A percentile compares a stretch with the other conserved stretches of the same genome.
Evolutionary conservation across 2,888 invertebrate species (phyloP).

Genomic region (Campoletis raptor): DNA sequence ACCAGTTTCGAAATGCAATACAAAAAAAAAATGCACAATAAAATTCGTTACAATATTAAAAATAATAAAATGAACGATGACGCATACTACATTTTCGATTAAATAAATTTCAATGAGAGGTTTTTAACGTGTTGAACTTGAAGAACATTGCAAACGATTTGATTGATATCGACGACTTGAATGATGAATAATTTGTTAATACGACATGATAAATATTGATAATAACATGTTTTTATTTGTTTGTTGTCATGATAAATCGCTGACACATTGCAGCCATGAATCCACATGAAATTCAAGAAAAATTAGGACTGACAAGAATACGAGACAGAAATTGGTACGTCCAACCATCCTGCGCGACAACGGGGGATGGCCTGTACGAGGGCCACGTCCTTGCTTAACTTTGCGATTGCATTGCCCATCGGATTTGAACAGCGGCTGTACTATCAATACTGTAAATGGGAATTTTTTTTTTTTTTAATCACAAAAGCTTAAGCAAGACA

Average conservation of each 20-base stretch:
- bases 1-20: neutral
- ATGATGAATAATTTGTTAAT: neutral
- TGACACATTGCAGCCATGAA: conserved; percentile 94
- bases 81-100: too few relatives aligned
- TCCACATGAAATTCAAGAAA: conserved; percentile 99
- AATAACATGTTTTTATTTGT: conserved; percentile 73
- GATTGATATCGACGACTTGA: neutral
- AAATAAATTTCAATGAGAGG: too few relatives aligned
- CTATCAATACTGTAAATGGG: too few relatives aligned
- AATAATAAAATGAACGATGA: too few relatives aligned
- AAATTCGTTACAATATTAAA: neutral
- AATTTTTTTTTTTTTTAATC: too few relatives aligned
- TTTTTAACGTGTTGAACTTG: neutral
- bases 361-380: conserved; percentile 99
- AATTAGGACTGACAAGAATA: conserved; percentile 98
- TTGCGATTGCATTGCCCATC: too few relatives aligned
- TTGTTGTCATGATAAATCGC: neutral
- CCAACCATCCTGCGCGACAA: conserved; percentile 99
- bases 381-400: too few relatives aligned
- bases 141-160: neutral
- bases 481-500: too few relatives aligned
- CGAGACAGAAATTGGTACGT: conserved; percentile 99
- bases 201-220: neutral
- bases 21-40: neutral
- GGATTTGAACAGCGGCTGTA: too few relatives aligned